Evolutionary conservation across 2,888 invertebrate species (phyloP).

Genomic region (Torymus texanus): DNA sequence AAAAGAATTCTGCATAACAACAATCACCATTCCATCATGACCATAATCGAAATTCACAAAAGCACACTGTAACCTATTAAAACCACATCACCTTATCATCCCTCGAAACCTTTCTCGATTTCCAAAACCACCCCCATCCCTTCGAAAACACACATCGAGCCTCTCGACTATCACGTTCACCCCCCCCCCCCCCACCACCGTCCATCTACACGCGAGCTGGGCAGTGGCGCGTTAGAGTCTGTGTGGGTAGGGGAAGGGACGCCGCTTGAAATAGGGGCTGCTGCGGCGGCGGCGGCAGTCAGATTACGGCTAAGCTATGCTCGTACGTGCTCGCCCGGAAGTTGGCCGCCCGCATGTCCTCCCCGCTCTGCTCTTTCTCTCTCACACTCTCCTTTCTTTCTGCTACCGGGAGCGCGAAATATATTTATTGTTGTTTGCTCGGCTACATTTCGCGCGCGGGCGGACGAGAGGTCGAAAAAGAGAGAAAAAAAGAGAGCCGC

Average conservation of each 20-base stretch:
- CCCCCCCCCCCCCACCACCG: too few species aligned
- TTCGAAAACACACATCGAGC: too few species aligned
- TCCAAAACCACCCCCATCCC: too few species aligned
- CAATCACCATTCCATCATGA: too few species aligned
- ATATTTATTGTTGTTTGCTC: slow-evolving; percentile 76
- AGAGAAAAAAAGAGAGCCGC: slow-evolving; percentile 33
- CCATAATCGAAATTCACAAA: too few species aligned
- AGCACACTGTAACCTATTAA: too few species aligned
- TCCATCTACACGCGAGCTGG: too few species aligned
- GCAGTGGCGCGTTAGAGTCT: too few species aligned
- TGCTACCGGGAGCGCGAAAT: slow-evolving; percentile 68
- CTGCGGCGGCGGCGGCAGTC: slow-evolving; percentile 65
- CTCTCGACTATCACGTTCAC: too few species aligned
- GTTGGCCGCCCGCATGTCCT: slow-evolving; percentile 59
- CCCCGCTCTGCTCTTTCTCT: slow-evolving; percentile 57
- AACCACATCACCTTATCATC: too few species aligned
- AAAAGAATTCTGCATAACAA: too few species aligned
- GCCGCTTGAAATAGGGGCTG: slow-evolving; percentile 68
- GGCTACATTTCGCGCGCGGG: slow-evolving; percentile 65
- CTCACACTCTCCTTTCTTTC: slow-evolving; percentile 49
- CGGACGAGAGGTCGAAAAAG: slow-evolving; percentile 1
- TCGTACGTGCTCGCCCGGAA: slow-evolving; percentile 74
- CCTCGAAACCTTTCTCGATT: too few species aligned
- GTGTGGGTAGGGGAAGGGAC: slow-evolving; percentile 38
- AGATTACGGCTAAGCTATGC: slow-evolving; percentile 75